A percentile compares a stretch with the other conserved stretches of the same genome.
Evolutionary conservation across 1,140 invertebrate genomes (phyloP).

Genomic region (Temnothorax curvispinosus): DNA sequence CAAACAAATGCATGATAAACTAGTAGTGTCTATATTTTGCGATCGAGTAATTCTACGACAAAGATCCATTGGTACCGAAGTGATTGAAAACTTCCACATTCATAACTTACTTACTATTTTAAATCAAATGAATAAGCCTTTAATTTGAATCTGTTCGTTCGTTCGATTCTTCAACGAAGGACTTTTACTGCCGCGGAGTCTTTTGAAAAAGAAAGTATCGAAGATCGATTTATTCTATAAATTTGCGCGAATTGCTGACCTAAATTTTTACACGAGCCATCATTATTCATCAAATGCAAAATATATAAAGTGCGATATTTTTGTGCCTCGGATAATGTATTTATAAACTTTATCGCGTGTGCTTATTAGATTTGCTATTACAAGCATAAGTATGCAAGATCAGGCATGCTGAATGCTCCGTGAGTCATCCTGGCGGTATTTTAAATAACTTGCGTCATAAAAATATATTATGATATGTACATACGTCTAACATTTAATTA

Average conservation of each 20-base stretch:
- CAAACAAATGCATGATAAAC: background rate
- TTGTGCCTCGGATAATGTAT: background rate
- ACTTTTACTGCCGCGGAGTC: background rate
- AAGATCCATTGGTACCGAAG: background rate
- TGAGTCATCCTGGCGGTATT: background rate
- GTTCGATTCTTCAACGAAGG: background rate
- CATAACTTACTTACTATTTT: slow-evolving; percentile 11
- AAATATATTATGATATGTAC: background rate
- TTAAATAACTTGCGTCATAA: slow-evolving; percentile 5
- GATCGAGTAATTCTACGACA: background rate
- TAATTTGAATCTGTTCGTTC: background rate
- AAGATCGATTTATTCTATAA: slow-evolving; percentile 15
- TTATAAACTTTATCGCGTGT: background rate
- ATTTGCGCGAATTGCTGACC: background rate
- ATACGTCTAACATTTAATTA: background rate
- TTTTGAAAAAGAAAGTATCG: background rate
- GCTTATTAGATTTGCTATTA: background rate
- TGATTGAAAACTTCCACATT: background rate
- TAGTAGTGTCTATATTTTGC: background rate
- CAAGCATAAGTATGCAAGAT: background rate
- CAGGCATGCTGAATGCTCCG: background rate
- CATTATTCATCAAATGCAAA: slow-evolving; percentile 30
- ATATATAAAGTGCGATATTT: slow-evolving; percentile 13
- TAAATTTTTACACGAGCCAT: slow-evolving; percentile 3
- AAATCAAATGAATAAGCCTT: background rate